phyloP scores from a whole-genome alignment of 2,113 vertebrate species.

The Okapia johnstoni region DNA sequence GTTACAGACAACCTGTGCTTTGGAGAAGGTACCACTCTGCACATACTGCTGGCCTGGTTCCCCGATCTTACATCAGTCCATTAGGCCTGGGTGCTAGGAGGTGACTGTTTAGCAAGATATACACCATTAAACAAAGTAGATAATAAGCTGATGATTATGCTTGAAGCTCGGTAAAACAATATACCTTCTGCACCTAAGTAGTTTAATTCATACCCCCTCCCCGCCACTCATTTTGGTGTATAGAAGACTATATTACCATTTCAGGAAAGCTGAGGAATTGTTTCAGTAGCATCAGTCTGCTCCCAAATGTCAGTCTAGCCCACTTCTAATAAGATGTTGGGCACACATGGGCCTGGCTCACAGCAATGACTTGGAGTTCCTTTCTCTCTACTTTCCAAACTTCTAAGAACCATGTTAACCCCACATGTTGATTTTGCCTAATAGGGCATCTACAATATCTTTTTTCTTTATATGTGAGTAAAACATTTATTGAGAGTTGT shows the following conservation, averaged over 20 bases:
- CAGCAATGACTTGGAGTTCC: neutral
- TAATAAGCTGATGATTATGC: neutral
- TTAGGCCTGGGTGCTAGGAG: neutral
- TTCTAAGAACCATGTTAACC: neutral
- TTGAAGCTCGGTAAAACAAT: neutral
- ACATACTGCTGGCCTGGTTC: neutral
- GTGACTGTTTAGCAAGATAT: neutral
- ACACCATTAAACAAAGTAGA: rapidly evolving
- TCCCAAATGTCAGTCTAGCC: neutral
- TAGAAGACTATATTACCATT: neutral
- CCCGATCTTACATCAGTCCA: rapidly evolving
- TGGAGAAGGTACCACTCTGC: neutral
- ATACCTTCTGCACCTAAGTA: neutral
- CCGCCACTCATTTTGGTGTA: neutral
- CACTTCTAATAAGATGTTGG: neutral
- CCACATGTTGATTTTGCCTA: neutral
- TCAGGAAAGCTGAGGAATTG: neutral
- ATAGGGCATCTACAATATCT: too few species aligned
- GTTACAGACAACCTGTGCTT: too few species aligned
- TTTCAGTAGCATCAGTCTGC: neutral
- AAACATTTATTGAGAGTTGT: neutral
- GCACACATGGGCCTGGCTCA: neutral
- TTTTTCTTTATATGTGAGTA: neutral
- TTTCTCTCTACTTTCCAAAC: neutral
- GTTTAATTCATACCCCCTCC: neutral